Evolutionary conservation across 2,888 invertebrate genomes (phyloP), one percentile per base, ranked within the genome.

Genomic region (Torymus auratus): DNA sequence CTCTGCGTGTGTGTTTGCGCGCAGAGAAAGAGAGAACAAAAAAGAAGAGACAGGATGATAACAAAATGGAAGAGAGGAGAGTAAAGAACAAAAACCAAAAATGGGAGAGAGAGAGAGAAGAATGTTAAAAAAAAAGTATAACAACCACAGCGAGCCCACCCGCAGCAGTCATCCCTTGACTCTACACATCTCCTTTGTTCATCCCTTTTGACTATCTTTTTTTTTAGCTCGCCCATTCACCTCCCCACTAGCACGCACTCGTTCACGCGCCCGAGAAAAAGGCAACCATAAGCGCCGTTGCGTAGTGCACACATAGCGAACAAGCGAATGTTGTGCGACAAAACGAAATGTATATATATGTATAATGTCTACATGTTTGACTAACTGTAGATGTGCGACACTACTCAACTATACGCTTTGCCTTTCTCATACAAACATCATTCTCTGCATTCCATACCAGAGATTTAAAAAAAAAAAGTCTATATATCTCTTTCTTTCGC

Each of bases 281-380:
- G 85, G 86, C 84, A 86, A 86, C 85, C 86, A 86, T 88, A 90
- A 89, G 89, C 85, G 87, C 86, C 85, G 85, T 87, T 87, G 88
- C 87, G 88, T 88, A 87, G 88, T 88, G 88, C 88, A 88, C 87
- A 84, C 88, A 88, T 87, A 85, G 85, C 89, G 88, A 89, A 87
- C 86, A 89, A 90, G 89, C 89, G 87, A 88, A 56, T 41, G 41
- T 73, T 87, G 88, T 88, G 87, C 88, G 41, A 41, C 41, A 41
- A 41, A 41, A 85, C 85, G 85, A 85, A 86, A 86, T 70, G 75
- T 79, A 78, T 77, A 79, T 4, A 58, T 7, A 1, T 41, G 72
- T 73, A 67, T 50, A 76, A 58, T 74, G 78, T 15, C 5, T 41
- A 41, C 7, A 41, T 7, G 41, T 41, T 41, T 41, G 41, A 41